These are phyloP conservation scores for Physocephala rufipes DNA, from an alignment of 2,888 invertebrate genomes.

Conservation along the genomic window DNA sequence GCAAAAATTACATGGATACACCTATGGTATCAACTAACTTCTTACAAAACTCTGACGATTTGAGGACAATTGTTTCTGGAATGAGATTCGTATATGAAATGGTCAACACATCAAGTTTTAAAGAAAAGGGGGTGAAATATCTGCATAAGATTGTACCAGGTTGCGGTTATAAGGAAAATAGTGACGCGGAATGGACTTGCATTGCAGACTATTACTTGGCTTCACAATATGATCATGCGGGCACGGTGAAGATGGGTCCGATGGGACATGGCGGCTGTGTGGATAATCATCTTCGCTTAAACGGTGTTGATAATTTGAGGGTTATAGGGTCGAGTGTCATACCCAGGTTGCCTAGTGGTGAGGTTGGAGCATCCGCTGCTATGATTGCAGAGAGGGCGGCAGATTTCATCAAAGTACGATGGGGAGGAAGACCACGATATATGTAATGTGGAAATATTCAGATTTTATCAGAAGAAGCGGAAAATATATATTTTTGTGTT, in stretches of 20 bases:
- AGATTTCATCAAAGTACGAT: conserved; percentile 66
- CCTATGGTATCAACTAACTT: conserved; percentile 71
- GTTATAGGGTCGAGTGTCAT: conserved; percentile 75
- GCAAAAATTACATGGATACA: conserved; percentile 66
- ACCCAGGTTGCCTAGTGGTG: conserved; percentile 69
- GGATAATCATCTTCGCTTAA: conserved; percentile 72
- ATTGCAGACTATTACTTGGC: conserved; percentile 71
- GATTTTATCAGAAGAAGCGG: neutral
- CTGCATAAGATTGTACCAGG: conserved; percentile 44
- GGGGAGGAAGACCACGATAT: too few relatives aligned
- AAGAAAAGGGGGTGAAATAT: conserved; percentile 54
- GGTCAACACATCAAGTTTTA: conserved; percentile 63
- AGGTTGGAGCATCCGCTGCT: conserved; percentile 83
- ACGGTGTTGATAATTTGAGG: conserved; percentile 72
- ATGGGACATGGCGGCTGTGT: conserved; percentile 71
- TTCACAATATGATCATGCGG: conserved; percentile 74
- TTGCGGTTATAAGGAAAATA: conserved; percentile 54
- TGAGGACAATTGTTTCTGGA: conserved; percentile 55
- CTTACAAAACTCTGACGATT: conserved; percentile 67
- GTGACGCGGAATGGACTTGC: conserved; percentile 72
- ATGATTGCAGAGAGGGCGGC: conserved; percentile 88
- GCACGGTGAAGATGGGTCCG: conserved; percentile 78
- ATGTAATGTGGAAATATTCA: too few relatives aligned
- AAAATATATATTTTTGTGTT: neutral
- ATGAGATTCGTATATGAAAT: conserved; percentile 56